Percentiles rank a stretch among this genome's conserved stretches.
Evolutionary conservation across 2,888 invertebrate genomes (phyloP).

Genomic region (Tolmerus cingulatus): DNA sequence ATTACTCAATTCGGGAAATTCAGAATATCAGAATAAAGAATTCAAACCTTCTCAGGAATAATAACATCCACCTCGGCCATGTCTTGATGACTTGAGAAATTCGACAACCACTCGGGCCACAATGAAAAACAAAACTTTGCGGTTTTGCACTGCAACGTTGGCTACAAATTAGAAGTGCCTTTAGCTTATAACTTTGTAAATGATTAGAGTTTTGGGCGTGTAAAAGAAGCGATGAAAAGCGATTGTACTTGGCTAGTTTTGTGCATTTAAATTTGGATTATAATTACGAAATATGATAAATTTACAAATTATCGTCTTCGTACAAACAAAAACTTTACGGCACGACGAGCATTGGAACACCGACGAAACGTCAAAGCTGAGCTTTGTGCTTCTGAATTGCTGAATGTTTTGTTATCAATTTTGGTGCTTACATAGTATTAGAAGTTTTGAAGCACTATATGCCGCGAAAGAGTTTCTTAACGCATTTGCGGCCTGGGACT

Average conservation of each 20-base stretch:
- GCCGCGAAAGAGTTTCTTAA: not conserved
- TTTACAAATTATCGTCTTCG: not conserved
- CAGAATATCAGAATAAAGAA: not conserved
- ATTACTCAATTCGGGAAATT: not conserved
- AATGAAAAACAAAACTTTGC: not conserved
- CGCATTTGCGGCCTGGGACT: not conserved
- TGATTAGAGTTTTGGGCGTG: not conserved
- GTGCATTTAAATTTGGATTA: not conserved
- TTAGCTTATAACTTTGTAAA: not conserved
- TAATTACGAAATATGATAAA: not conserved
- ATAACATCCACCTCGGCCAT: slow-evolving; percentile 88
- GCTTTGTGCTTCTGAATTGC: not conserved
- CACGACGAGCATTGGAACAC: too few relatives aligned
- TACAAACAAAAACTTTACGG: not conserved
- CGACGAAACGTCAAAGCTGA: not conserved
- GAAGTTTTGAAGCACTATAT: not conserved
- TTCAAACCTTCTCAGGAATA: slow-evolving; percentile 77
- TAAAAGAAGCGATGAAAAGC: too few relatives aligned
- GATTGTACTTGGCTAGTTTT: too few relatives aligned
- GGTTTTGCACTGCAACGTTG: not conserved
- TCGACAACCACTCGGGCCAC: not conserved
- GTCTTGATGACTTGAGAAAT: slow-evolving; percentile 50
- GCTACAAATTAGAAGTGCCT: not conserved
- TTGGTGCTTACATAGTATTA: not conserved
- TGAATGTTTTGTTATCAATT: not conserved